A percentile compares a stretch with the other conserved stretches of the same genome.
Conservation (phyloP, 2,888 invertebrate genomes). For the Chorisops tibialis region DNA sequence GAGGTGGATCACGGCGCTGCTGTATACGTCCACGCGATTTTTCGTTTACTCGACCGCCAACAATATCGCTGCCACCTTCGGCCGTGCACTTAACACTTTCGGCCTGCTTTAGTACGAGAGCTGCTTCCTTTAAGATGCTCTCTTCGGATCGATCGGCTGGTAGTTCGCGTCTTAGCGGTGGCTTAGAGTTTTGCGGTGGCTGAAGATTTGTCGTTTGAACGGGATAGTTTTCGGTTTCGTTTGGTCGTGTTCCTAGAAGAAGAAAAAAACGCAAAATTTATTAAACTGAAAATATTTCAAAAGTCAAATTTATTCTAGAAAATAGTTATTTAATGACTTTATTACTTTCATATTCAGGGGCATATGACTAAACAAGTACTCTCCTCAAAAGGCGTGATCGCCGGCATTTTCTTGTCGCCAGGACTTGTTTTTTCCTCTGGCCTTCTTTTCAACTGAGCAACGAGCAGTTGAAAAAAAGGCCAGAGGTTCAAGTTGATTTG, state of each 20-base stretch:
- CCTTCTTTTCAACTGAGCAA: too few species aligned
- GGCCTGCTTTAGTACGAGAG: constrained; percentile 70
- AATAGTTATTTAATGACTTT: too few species aligned
- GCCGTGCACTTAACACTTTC: constrained; percentile 67
- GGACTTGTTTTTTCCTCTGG: too few species aligned
- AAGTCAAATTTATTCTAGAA: too few species aligned
- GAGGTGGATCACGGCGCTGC: constrained; percentile 17
- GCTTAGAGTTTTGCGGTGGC: constrained; percentile 39
- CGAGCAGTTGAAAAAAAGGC: too few species aligned
- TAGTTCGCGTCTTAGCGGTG: constrained; percentile 56
- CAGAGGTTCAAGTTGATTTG: too few species aligned
- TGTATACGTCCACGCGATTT: constrained; percentile 29
- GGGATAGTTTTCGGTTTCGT: constrained; percentile 45
- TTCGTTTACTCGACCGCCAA: constrained; percentile 29
- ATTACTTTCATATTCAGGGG: too few species aligned
- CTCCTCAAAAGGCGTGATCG: too few species aligned
- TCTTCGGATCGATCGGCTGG: constrained; percentile 68
- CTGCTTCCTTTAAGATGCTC: constrained; percentile 73
- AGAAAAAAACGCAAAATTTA: constrained; percentile 21
- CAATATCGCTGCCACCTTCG: constrained; percentile 49
- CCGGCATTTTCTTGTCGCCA: too few species aligned
- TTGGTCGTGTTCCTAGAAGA: constrained; percentile 30
- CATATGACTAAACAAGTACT: too few species aligned
- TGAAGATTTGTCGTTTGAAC: constrained; percentile 46
- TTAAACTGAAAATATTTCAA: neutral